Conservation (phyloP, 2,888 invertebrate genomes). For the Shargacucullia verbasci region DNA sequence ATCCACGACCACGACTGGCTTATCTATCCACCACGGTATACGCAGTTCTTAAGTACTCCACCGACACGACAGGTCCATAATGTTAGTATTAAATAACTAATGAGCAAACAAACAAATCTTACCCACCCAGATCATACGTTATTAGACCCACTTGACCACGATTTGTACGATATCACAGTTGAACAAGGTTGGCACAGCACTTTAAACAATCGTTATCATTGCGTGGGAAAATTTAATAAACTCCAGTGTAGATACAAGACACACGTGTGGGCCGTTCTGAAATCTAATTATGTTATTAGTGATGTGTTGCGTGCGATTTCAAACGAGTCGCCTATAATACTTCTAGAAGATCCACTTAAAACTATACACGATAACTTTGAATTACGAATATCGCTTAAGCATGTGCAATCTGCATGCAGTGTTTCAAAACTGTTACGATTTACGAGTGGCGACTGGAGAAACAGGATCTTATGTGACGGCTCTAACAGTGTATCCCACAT, state of each 20-base stretch:
- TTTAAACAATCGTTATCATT: constrained; percentile 25
- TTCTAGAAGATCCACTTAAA: constrained; percentile 19
- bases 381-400: background rate
- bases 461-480: too few species aligned
- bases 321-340: background rate
- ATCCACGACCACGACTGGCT: too few species aligned
- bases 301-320: constrained; percentile 40
- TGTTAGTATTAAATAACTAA: too few species aligned
- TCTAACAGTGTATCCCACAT: background rate
- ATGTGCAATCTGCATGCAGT: too few species aligned
- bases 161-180: constrained; percentile 19
- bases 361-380: background rate
- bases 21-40: too few species aligned
- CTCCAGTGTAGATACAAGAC: constrained; percentile 21
- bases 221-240: constrained; percentile 42
- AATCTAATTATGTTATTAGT: constrained; percentile 55
- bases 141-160: constrained; percentile 29
- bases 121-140: background rate
- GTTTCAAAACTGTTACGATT: too few species aligned
- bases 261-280: constrained; percentile 34
- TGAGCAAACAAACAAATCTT: too few species aligned
- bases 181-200: constrained; percentile 32
- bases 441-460: too few species aligned
- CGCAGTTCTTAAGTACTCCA: too few species aligned
- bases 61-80: too few species aligned